Percentiles rank a stretch among this genome's conserved stretches.
These are phyloP conservation scores for Dyspetes luteomarginatus DNA, from an alignment of 2,888 invertebrate species.

Conservation along the genomic window DNA sequence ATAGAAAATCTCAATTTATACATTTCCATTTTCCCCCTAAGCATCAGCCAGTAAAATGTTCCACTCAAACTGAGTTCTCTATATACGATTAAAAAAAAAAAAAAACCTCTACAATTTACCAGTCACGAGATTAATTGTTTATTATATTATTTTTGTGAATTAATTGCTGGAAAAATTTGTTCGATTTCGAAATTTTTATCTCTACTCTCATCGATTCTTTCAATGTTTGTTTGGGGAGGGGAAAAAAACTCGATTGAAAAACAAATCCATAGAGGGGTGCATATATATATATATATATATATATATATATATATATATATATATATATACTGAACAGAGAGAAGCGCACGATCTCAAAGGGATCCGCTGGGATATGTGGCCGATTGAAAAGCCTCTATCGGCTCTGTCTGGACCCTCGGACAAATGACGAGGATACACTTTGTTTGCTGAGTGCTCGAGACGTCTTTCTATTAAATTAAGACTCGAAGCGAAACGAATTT, in stretches of 20 bases:
- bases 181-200: not conserved
- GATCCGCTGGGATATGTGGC: conserved; percentile 7
- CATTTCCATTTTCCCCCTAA: conserved; percentile 44
- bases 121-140: conserved; percentile 50
- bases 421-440: conserved; percentile 60
- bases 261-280: conserved; percentile 10
- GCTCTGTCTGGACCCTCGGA: conserved; percentile 28
- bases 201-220: conserved; percentile 28
- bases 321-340: not conserved
- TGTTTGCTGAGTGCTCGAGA: conserved; percentile 76
- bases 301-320: too few species aligned
- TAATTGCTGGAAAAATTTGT: not conserved
- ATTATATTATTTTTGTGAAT: not conserved
- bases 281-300: too few species aligned
- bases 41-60: conserved; percentile 68
- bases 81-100: conserved; percentile 35
- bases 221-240: conserved; percentile 27
- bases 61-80: conserved; percentile 72
- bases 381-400: conserved; percentile 18
- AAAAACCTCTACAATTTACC: conserved; percentile 55
- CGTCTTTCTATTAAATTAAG: conserved; percentile 79
- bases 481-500: conserved; percentile 56
- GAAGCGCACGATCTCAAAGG: conserved; percentile 31
- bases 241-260: conserved; percentile 9
- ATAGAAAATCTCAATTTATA: conserved; percentile 45